Evolutionary conservation across 2,113 vertebrate species (phyloP), one percentile per base, ranked within the genome.

Genomic region (Sinocyclocheilus rhinocerous): DNA sequence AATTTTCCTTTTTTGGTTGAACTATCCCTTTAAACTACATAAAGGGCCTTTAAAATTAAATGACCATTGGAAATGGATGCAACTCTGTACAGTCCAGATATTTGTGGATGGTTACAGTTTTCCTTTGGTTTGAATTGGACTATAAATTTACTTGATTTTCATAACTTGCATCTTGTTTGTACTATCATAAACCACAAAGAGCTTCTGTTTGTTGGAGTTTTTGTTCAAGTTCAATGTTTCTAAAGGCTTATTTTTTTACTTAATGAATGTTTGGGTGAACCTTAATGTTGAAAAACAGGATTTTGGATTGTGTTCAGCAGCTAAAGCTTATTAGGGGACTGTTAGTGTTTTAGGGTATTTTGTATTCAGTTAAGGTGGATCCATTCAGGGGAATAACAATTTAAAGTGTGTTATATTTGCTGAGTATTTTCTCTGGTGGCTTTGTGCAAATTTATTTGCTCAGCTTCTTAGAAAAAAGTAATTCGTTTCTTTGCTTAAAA

Each of bases 381-480:
- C 11, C 10, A 33, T 79, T 61, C 11, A 61, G 11, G 24, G 16
- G 50, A 77, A 52, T 59, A 80, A 81, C 57, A 45, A 63, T 26
- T 22, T 45, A 24, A 80, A 80, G 42, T 81, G 36, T 65, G 59
- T 81, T 81, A 65, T 81, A 22, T 81, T 81, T 65, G 10, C 22
- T 26, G 4, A 65, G 57, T n/a, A 15, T 39, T 79, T 4, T 61
- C 55, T 79, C 55, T 79, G 16, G 4, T 78, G 52, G 52, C 76
- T 33, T 20, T 22, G 18, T 57, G 11, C 55, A 15, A 61, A 77
- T 12, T 55, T 20, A 36, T 77, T 77, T 77, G 26, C 33, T 61
- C 55, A 80, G 59, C 18, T 61, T 79, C 55, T 81, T 42, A 29
- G 16, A 59, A 11, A 81, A 48, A 48, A 77, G 15, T 67, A 48